Conservation (phyloP, 2,797 vertebrate species). For the Ispidina picta region DNA sequence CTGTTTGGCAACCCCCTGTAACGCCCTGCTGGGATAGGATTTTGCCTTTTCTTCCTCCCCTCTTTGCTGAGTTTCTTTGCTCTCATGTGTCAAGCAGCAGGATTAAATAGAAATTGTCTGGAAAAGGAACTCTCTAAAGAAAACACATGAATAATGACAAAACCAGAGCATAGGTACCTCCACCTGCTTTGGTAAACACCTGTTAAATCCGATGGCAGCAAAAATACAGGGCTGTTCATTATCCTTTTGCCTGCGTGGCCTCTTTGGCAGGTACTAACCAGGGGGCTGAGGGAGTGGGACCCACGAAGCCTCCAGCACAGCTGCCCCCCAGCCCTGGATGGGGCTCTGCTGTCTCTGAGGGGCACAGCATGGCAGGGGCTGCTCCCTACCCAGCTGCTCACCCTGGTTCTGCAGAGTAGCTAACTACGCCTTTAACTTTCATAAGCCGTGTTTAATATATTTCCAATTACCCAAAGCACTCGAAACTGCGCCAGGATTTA, state of each 20-base stretch:
- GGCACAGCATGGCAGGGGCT: background rate
- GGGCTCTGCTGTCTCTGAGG: no score
- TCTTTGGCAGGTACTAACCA: rapidly evolving
- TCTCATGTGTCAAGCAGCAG: background rate
- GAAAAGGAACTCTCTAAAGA: background rate
- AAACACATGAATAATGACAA: background rate
- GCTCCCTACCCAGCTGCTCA: background rate
- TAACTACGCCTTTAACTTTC: background rate
- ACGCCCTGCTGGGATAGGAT: background rate
- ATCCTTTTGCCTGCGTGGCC: background rate
- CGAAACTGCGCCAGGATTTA: background rate
- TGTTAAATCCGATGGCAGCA: background rate
- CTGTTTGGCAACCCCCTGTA: background rate
- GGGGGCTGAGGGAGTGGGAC: background rate
- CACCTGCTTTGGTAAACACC: background rate
- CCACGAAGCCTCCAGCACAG: background rate
- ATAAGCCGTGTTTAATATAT: background rate
- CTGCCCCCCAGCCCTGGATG: background rate
- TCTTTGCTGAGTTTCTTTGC: background rate
- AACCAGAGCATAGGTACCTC: background rate
- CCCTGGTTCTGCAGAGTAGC: background rate
- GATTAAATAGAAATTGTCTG: background rate
- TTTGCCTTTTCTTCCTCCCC: background rate
- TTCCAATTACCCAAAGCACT: background rate
- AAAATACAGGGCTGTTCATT: background rate